Evolutionary conservation across 2,888 invertebrate genomes (phyloP), one percentile per base, ranked within the genome.

Genomic region (Seira musarum): DNA sequence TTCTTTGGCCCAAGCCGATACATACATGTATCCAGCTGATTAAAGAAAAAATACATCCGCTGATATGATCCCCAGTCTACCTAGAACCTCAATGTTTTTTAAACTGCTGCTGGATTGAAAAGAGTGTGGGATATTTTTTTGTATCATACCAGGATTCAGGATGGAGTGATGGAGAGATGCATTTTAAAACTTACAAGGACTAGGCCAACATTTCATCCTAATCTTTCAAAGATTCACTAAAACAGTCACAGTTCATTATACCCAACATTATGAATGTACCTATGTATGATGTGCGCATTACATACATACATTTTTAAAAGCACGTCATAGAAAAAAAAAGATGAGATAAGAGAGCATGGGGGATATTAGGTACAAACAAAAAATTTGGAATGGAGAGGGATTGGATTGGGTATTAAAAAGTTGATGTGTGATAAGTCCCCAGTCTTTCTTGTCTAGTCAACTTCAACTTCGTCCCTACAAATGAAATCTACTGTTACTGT

Each of bases 21-120:
- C 63, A 69, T 72, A 61, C 76, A 78, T 78, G 53, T 78, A 72
- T 78, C 78, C 78, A 78, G 78, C 78, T 78, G 78, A 78, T 78
- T 78, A 78, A n/a, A 67, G 30, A 46, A 61, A 64, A 40, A 22
- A 72, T 63, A 66, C 78, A 78, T 78, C 77, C 77, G 77, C 70
- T 66, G 65, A 77, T 64, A 57, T 60, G 21, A 49, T 25, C 46
- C 65, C n/a, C n/a, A n/a, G n/a, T n/a, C n/a, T n/a, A n/a, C n/a
- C 35, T 46, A 40, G 40, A n/a, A 57, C n/a, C 19, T 67, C 21
- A 40, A 40, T 15, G 22, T 40, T 8, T 65, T 74, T 53, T n/a
- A 10, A 40, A 40, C 40, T 40, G 13, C 40, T 40, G 6, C 40
- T 40, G 40, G 40, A 8, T 8, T 40, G 22, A 24, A 24, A 15